Base-by-base conservation (phyloP, 2,888 invertebrate genomes). In the Cephus pygmeus region DNA sequence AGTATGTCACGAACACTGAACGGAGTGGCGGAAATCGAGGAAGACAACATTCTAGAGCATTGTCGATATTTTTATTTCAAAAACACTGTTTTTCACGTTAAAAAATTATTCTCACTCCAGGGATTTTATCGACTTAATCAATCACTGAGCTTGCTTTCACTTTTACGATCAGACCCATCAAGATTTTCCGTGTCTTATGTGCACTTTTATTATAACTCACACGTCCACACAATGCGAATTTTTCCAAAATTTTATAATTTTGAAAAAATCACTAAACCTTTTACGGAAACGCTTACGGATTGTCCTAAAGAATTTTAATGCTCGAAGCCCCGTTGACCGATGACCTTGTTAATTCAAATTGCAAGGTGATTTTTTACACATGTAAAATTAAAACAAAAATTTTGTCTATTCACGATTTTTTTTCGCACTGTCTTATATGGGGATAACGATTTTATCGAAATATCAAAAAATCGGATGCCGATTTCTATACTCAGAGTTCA, bases 1-100 rank as follows among this genome's bases (percentile, higher is more conserved):
- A 91, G 87, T 75, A 91, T 91, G 75, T 91, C 91, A 76, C 91
- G 89, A 77, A 91, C 91, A 83, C 91, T 90, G 82, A 91, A 91
- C 75, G 91, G 91, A 30, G 91, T 91, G 69, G 82, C 84, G 30
- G 89, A 86, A 75, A 88, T 87, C 77, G 89, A 85, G 36, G 89
- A 87, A 1, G 90, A 85, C 85, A 91, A 85, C 91, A 91, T 91
- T 80, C 87, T 90, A 86, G 81, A 83, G 85, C 88, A 87, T 87
- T 79, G 78, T 84, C 80, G 71, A 73, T 1, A 73, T 75, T 74
- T 12, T 34, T 23, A 1, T 36, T 15, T 56, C 15, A 23, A 56
- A 56, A 56, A 56, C 40, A 56, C 6, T 23, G 40, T 56, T 56
- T 56, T 56, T 56, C 23, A 56, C 40, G 23, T 23, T 56, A 23